Conservation (phyloP, 1,140 invertebrate genomes). For the Pachypeltis micranthus region DNA sequence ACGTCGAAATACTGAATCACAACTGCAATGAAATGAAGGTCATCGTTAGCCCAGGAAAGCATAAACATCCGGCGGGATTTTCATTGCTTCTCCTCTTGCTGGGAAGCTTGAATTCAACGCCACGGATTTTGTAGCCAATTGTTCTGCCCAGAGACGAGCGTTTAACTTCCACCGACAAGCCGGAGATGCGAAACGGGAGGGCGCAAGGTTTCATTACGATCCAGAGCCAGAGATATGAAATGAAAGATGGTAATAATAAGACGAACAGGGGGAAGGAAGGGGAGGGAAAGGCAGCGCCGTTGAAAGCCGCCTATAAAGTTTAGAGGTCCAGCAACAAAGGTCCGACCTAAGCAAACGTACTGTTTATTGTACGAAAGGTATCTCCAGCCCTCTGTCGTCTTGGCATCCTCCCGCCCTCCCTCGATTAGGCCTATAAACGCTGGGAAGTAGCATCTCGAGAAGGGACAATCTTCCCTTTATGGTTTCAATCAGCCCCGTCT, state of each 20-base stretch:
- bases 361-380: constrained; percentile 10
- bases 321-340: constrained; percentile 11
- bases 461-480: constrained; percentile 15
- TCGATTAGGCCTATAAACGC: constrained; percentile 12
- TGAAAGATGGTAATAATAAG: constrained; percentile 8
- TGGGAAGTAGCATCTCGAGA: constrained; percentile 4
- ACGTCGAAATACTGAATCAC: too few relatives aligned
- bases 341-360: constrained; percentile 14
- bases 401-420: not conserved
- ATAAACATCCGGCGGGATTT: too few relatives aligned
- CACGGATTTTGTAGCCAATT: too few relatives aligned
- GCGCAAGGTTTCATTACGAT: not conserved
- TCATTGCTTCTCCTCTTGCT: too few relatives aligned
- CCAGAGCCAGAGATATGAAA: not conserved
- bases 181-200: too few relatives aligned
- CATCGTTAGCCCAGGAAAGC: too few relatives aligned
- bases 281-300: too few relatives aligned
- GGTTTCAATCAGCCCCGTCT: constrained; percentile 9
- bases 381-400: not conserved
- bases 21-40: too few relatives aligned
- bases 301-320: constrained; percentile 6
- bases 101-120: too few relatives aligned
- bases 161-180: too few relatives aligned
- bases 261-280: not conserved
- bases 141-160: too few relatives aligned